Percentiles rank a stretch among this genome's conserved stretches.
These are phyloP conservation scores for Rhamphomyia laevipes DNA, from an alignment of 2,888 invertebrate species.

Conservation along the genomic window DNA sequence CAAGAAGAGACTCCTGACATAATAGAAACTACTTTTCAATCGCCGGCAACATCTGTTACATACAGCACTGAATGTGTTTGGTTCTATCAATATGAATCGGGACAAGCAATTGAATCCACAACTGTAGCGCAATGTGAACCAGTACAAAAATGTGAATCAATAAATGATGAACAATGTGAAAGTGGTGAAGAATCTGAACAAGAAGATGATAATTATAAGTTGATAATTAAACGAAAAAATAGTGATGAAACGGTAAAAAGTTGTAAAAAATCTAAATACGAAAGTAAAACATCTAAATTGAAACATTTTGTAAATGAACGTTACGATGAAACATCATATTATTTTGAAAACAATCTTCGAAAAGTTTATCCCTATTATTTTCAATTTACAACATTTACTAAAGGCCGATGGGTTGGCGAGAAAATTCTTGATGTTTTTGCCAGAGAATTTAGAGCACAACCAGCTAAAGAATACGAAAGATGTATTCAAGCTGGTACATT, in stretches of 20 bases:
- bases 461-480: slow-evolving; percentile 75
- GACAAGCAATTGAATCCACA: too few relatives aligned
- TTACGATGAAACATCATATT: slow-evolving; percentile 84
- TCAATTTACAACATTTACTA: slow-evolving; percentile 87
- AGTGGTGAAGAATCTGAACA: too few relatives aligned
- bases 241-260: too few relatives aligned
- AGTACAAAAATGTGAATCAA: too few relatives aligned
- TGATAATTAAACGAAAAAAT: too few relatives aligned
- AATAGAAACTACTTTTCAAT: too few relatives aligned
- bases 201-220: too few relatives aligned
- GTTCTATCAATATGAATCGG: slow-evolving; percentile 18
- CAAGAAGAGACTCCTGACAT: too few relatives aligned
- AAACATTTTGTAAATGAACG: slow-evolving; percentile 79
- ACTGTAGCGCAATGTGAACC: too few relatives aligned
- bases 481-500: slow-evolving; percentile 78
- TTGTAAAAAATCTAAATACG: slow-evolving; percentile 48
- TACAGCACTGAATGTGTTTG: slow-evolving; percentile 16
- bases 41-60: not conserved
- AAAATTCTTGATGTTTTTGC: slow-evolving; percentile 83
- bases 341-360: slow-evolving; percentile 85
- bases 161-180: too few relatives aligned
- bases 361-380: slow-evolving; percentile 95
- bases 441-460: slow-evolving; percentile 80
- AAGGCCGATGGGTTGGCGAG: slow-evolving; percentile 88
- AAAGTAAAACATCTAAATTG: slow-evolving; percentile 76